Conservation (phyloP, 1,140 invertebrate genomes). For the Lasaia peninsularis region DNA sequence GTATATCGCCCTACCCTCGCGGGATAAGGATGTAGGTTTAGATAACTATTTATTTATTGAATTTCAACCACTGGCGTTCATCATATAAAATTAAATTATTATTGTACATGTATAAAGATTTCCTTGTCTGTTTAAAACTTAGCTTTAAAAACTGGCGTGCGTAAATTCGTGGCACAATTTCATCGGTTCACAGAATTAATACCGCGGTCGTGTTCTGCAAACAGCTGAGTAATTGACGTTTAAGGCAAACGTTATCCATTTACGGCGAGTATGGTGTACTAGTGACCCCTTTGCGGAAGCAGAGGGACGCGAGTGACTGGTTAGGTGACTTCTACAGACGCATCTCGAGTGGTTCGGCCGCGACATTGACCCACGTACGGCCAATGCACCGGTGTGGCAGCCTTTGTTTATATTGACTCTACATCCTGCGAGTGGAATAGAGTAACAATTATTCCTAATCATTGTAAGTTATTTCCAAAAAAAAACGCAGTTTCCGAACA, state of each 20-base stretch:
- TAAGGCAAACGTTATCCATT: conserved; percentile 22
- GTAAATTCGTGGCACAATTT: not conserved
- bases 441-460: not conserved
- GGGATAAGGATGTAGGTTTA: too few relatives aligned
- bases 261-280: conserved; percentile 34
- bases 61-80: too few relatives aligned
- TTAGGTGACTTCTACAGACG: conserved; percentile 55
- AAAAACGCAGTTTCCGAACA: too few relatives aligned
- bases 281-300: conserved; percentile 58
- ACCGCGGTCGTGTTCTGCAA: conserved; percentile 8
- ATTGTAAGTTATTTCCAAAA: not conserved
- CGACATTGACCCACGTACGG: conserved; percentile 73
- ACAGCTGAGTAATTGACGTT: conserved; percentile 27
- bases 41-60: too few relatives aligned
- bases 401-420: conserved; percentile 61
- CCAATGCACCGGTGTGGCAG: conserved; percentile 71
- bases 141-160: too few relatives aligned
- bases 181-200: not conserved
- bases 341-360: conserved; percentile 58
- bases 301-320: conserved; percentile 40
- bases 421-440: conserved; percentile 38
- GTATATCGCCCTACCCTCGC: too few relatives aligned
- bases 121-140: too few relatives aligned
- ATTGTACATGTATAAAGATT: too few relatives aligned
- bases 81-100: too few relatives aligned